A percentile compares a stretch with the other conserved stretches of the same genome.
phyloP scores from a whole-genome alignment of 2,888 invertebrate species.

The Chaitophorus viminalis region DNA sequence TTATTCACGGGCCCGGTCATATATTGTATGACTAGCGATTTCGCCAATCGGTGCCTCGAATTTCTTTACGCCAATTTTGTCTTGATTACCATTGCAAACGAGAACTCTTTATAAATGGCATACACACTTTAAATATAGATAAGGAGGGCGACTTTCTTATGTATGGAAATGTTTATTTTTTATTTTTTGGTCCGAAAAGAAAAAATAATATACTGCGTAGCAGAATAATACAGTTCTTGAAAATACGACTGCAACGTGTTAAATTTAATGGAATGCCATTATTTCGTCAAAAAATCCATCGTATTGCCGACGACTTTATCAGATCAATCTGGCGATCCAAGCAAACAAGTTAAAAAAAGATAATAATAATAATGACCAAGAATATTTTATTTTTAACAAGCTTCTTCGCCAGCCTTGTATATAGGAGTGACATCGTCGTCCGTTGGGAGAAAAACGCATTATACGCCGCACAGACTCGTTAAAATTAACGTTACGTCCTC shows the following conservation, averaged over 20 bases:
- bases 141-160: slow-evolving; percentile 27
- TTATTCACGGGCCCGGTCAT: slow-evolving; percentile 19
- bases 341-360: background rate
- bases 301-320: background rate
- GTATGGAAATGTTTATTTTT: slow-evolving; percentile 11
- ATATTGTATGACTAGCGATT: slow-evolving; percentile 15
- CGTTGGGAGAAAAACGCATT: background rate
- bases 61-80: slow-evolving; percentile 28
- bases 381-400: background rate
- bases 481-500: background rate
- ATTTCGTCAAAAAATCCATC: background rate
- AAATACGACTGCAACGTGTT: background rate
- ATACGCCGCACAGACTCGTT: slow-evolving; percentile 14
- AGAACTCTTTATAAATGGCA: background rate
- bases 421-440: background rate
- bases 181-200: background rate
- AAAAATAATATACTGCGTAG: background rate
- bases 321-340: background rate
- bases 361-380: background rate
- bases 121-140: background rate
- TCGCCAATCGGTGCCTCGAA: slow-evolving; percentile 34
- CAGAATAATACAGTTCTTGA: background rate
- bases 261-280: background rate
- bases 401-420: background rate
- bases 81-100: slow-evolving; percentile 1